Evolutionary conservation across 2,113 vertebrate species (phyloP), one percentile per base, ranked within the genome.

Genomic region (Gymnarchus niloticus): DNA sequence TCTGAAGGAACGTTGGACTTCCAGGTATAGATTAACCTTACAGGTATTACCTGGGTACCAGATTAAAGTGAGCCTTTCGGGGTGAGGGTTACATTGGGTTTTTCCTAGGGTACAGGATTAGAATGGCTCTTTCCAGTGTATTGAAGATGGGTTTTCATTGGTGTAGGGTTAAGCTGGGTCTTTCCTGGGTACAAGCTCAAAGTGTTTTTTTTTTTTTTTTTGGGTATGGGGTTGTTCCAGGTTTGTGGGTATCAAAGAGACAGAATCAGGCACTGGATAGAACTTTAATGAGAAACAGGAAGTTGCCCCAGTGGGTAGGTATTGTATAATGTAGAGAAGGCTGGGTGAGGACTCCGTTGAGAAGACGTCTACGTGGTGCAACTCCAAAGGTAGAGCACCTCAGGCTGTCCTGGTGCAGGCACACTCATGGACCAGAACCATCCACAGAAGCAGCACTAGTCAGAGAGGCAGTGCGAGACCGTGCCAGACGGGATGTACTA

Each of bases 401-500:
- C 19, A 33, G 12, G 28, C 33, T 33, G 6, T 73, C 61, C 61
- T 17, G 61, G 3, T 69, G 61, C 61, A 69, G 61, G 61, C 14
- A 19, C 33, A 5, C 14, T 69, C 33, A 73, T 41, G 65, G 48
- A 12, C 80, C 49, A 54, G 81, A 87, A 56, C 97, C 97, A 0
- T 99, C 98, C 83, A 95, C 92, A 0, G 98, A 99, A 92, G 97
- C 92, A 88, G 96, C 97, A 0, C 98, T 99, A 95, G 97, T 98
- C 92, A 99, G 95, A 14, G 98, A 99, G 12, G 97, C 97, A 0
- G 98, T 99, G 89, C 98, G 96, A 28, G 98, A 99, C 87, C 97
- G 97, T 0, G 95, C 97, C 83, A 99, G 95, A 2, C 98, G 97
- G 86, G 97, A 99, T 98, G 99, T 98, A 89, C 97, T 98, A 92